phyloP scores from a whole-genome alignment of 2,113 vertebrate genomes.

The Trematomus loennbergii region DNA sequence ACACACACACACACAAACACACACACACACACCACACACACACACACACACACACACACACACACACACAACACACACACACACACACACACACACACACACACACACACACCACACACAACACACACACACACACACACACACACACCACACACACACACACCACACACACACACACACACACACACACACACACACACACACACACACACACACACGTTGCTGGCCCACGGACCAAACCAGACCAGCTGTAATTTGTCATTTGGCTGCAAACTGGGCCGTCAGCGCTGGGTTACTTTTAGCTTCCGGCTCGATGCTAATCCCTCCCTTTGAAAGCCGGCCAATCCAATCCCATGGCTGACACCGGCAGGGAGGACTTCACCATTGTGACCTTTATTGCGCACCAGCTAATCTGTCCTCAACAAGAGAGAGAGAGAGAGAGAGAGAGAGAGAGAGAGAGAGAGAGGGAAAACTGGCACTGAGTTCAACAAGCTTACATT shows the following conservation, averaged over 20 bases:
- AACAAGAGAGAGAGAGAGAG: too few species aligned
- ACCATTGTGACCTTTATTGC: slow-evolving; percentile 73
- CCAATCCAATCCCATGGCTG: slow-evolving; percentile 72
- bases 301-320: slow-evolving; percentile 65
- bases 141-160: too few species aligned
- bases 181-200: slow-evolving; percentile 10
- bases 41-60: too few species aligned
- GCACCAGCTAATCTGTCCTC: slow-evolving; percentile 64
- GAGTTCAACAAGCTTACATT: slow-evolving; percentile 60
- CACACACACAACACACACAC: too few species aligned
- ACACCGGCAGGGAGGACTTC: slow-evolving; percentile 53
- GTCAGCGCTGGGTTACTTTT: slow-evolving; percentile 66
- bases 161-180: too few species aligned
- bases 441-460: background rate
- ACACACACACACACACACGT: too few species aligned
- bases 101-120: too few species aligned
- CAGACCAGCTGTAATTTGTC: slow-evolving; percentile 72
- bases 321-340: slow-evolving; percentile 72
- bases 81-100: slow-evolving; percentile 4
- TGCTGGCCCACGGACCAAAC: slow-evolving; percentile 43
- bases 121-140: too few species aligned
- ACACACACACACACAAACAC: too few species aligned
- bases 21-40: too few species aligned
- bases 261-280: slow-evolving; percentile 65
- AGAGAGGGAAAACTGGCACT: slow-evolving; percentile 42